Percentiles rank a stretch among this genome's conserved stretches.
These are phyloP conservation scores for Fringilla coelebs DNA, from an alignment of 2,797 vertebrate species.

Conservation along the genomic window DNA sequence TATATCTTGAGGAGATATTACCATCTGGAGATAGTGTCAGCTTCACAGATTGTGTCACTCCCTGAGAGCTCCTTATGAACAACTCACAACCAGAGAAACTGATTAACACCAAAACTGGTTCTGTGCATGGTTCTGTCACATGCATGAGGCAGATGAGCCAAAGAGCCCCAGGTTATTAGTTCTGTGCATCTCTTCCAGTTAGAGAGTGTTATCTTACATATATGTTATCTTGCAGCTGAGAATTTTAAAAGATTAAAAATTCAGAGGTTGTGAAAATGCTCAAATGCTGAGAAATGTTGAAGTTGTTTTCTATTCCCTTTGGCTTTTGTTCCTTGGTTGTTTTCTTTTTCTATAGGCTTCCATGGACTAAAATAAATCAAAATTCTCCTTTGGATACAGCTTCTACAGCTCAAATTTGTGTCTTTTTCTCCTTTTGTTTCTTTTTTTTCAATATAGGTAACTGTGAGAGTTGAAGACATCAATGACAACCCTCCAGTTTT, in stretches of 20 bases:
- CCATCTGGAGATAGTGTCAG: neutral
- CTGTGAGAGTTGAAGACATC: conserved; percentile 70
- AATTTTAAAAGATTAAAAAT: neutral
- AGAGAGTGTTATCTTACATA: neutral
- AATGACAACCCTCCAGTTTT: conserved; percentile 67
- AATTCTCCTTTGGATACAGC: neutral
- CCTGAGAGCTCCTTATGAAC: neutral
- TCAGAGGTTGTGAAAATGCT: neutral
- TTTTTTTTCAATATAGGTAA: conserved; percentile 65
- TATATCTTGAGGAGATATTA: neutral
- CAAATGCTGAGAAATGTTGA: neutral
- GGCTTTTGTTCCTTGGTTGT: neutral
- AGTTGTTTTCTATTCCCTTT: neutral
- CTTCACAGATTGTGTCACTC: neutral
- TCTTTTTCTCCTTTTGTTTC: rapidly evolving
- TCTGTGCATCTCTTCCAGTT: neutral
- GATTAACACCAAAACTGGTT: neutral
- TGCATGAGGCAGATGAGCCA: neutral
- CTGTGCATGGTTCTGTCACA: neutral
- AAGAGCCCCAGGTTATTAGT: neutral
- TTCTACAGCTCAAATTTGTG: neutral
- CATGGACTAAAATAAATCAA: neutral
- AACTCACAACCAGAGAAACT: neutral
- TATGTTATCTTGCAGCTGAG: neutral
- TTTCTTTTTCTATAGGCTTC: neutral